Evolutionary conservation across 2,797 vertebrate genomes (phyloP), one percentile per base, ranked within the genome.

Genomic region (Percopsis omiscomaycus): DNA sequence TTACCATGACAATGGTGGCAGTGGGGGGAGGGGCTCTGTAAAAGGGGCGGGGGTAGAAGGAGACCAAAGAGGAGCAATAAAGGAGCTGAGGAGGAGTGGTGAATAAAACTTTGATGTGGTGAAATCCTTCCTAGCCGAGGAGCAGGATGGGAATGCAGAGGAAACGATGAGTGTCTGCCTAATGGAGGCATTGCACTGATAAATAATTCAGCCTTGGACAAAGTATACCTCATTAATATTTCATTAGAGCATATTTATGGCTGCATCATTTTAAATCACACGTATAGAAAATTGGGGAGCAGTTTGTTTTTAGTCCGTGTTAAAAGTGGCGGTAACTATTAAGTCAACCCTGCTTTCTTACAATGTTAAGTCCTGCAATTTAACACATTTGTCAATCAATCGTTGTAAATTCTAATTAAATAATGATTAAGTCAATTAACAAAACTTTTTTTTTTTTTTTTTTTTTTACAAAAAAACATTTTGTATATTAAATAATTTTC

Each of bases 211-310:
- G 77, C 69, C 65, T 78, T 69, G 62, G 77, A 88, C 86, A 89
- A 90, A 89, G 85, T 88, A 87, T 64, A 86, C 86, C 82, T 85
- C 79, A 76, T 89, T 69, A 52, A 90, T 87, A 77, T 86, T 90
- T 88, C 68, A 91, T 81, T 3, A 53, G 27, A 16, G 79, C 82
- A 84, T 86, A 88, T 87, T 89, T 87, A 79, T 55, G 73, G 83
- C 69, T 32, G 79, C 80, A 79, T 86, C 77, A 47, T 71, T 79
- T 79, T 55, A 69, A 81, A 81, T 68, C 79, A 73, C 76, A 77
- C 45, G 61, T 66, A 66, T 11, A 59, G 4, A 4, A 28, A 13
- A 10, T 14, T 9, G 56, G 57, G 58, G 13, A 10, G 0, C 44
- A 3, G 45, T 27, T 66, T 15, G 54, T 53, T 59, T 61, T 73